Percentiles rank a stretch among this genome's conserved stretches.
These are phyloP conservation scores for Lampris megalopsis DNA, from an alignment of 2,113 vertebrate species.

Conservation along the genomic window DNA sequence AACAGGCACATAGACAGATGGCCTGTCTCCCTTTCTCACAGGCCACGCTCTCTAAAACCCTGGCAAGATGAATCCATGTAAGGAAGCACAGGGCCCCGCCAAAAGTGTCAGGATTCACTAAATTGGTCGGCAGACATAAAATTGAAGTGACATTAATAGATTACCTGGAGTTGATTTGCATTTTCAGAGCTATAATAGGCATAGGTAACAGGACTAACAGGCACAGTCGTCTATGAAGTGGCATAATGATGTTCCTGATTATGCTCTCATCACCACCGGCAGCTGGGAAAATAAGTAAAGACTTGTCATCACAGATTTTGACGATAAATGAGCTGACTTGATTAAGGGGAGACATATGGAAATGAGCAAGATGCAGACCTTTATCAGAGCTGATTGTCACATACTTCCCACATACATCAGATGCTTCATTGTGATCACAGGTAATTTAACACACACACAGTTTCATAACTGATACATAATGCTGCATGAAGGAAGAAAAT, in stretches of 20 bases:
- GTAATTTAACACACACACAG: slow-evolving; percentile 11
- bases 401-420: slow-evolving; percentile 22
- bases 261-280: slow-evolving; percentile 70
- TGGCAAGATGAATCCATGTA: slow-evolving; percentile 75
- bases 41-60: slow-evolving; percentile 63
- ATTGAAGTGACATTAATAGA: slow-evolving; percentile 84
- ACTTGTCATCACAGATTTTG: slow-evolving; percentile 73
- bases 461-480: slow-evolving; percentile 23
- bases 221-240: slow-evolving; percentile 59
- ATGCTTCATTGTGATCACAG: slow-evolving; percentile 32
- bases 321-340: slow-evolving; percentile 74
- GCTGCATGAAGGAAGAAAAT: slow-evolving; percentile 2
- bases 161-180: slow-evolving; percentile 84
- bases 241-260: slow-evolving; percentile 83
- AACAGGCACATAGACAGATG: slow-evolving; percentile 78
- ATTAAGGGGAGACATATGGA: slow-evolving; percentile 70
- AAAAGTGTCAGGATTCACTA: slow-evolving; percentile 79
- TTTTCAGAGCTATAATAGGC: slow-evolving; percentile 78
- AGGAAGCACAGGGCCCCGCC: slow-evolving; percentile 53
- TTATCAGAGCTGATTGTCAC: slow-evolving; percentile 48
- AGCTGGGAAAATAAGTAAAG: slow-evolving; percentile 78
- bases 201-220: slow-evolving; percentile 73
- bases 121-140: slow-evolving; percentile 81
- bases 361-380: slow-evolving; percentile 63
- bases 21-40: slow-evolving; percentile 61